Evolutionary conservation across 2,797 vertebrate genomes (phyloP).

Genomic region (Adrianichthys oophorus): DNA sequence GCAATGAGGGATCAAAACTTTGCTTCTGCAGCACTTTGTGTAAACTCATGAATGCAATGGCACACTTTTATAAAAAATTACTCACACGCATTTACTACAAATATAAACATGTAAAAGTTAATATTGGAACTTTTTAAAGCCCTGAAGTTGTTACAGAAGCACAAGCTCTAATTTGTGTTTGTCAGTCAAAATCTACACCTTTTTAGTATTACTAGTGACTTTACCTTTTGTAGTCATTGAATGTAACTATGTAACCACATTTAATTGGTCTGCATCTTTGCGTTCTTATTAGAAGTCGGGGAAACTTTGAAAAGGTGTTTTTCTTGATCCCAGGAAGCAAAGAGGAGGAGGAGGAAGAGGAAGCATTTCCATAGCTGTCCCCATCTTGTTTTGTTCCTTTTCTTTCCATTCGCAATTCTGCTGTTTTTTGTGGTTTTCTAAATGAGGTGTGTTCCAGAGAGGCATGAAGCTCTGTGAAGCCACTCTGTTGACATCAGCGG

Average conservation of each 20-base stretch:
- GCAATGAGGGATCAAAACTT: no score
- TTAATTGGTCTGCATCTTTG: slow-evolving; percentile 63
- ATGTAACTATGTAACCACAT: slow-evolving; percentile 50
- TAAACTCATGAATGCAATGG: not conserved
- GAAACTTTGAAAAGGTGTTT: slow-evolving; percentile 69
- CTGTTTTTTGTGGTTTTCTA: slow-evolving; percentile 76
- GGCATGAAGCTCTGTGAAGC: slow-evolving; percentile 72
- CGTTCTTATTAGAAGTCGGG: slow-evolving; percentile 49
- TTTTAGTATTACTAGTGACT: slow-evolving; percentile 45
- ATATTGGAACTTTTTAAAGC: slow-evolving; percentile 19
- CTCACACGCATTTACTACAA: not conserved
- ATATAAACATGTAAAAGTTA: slow-evolving; percentile 28
- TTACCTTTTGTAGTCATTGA: slow-evolving; percentile 32
- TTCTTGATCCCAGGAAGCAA: slow-evolving; percentile 46
- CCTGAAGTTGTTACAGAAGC: slow-evolving; percentile 37
- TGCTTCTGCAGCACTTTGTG: not conserved
- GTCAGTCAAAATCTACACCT: slow-evolving; percentile 13
- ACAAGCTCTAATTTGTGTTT: no score
- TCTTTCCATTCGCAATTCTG: slow-evolving; percentile 47
- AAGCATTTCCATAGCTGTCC: slow-evolving; percentile 55
- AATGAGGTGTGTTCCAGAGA: slow-evolving; percentile 73
- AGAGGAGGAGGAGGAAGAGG: slow-evolving; percentile 43
- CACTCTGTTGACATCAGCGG: slow-evolving; percentile 82
- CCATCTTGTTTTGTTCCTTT: slow-evolving; percentile 64
- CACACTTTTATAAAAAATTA: slow-evolving; percentile 12